A percentile compares a stretch with the other conserved stretches of the same genome.
Conservation (phyloP, 2,113 vertebrate species). For the Chloropsis cyanopogon region DNA sequence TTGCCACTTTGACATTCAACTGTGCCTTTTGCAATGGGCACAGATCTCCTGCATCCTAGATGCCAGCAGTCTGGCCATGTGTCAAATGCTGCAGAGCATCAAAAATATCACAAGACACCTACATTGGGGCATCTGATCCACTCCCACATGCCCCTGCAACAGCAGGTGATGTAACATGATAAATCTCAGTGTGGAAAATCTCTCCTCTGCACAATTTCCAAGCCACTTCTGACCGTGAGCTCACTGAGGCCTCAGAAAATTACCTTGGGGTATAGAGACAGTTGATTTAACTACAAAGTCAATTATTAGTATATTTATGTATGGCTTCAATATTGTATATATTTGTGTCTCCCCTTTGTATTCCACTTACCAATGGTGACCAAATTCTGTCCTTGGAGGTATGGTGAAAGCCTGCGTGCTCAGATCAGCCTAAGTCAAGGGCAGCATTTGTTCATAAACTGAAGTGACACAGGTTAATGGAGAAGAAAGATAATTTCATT, state of each 20-base stretch:
- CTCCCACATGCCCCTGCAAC: not conserved
- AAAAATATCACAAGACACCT: not conserved
- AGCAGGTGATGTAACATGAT: not conserved
- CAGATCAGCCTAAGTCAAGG: not conserved
- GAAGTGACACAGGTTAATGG: constrained; percentile 1
- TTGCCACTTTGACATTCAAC: not conserved
- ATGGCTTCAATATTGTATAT: not conserved
- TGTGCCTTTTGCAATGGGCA: not conserved
- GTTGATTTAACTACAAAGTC: not conserved
- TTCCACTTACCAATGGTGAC: not conserved
- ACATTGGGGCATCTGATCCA: not conserved
- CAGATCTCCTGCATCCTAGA: not conserved
- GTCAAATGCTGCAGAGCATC: not conserved
- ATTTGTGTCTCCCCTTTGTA: not conserved
- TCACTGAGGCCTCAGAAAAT: not conserved
- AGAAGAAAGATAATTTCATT: constrained; percentile 22
- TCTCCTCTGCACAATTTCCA: not conserved
- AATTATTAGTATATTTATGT: not conserved
- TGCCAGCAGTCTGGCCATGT: not conserved
- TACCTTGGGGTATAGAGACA: not conserved
- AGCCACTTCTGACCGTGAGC: not conserved
- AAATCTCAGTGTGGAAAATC: not conserved
- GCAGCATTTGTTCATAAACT: not conserved
- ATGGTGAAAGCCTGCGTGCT: not conserved
- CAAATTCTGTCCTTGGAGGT: not conserved